Evolutionary conservation across 1,140 invertebrate genomes (phyloP), one percentile per base, ranked within the genome.

Genomic region (Lysiphlebus fabarum): DNA sequence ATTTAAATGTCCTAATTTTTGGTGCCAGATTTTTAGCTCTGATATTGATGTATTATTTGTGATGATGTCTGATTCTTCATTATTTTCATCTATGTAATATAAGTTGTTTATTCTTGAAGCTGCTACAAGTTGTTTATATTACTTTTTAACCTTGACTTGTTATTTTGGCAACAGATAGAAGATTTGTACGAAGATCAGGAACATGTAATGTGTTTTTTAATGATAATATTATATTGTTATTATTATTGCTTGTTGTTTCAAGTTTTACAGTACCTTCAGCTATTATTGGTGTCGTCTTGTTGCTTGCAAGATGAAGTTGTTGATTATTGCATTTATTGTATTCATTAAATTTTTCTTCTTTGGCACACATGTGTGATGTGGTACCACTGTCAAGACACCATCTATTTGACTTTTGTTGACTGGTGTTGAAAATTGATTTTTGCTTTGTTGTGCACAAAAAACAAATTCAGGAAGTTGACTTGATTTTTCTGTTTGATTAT

Each of bases 161-260:
- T 2, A 64, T 64, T 61, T 67, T 68, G 12, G 54, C 41, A 5
- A 68, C 65, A 5, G 66, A 70, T 14, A 65, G 42, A 9, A 67
- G 56, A 47, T 68, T 68, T 9, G 58, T 56, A 10, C 63, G 61
- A 9, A 68, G 53, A 33, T 63, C 58, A 7, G 62, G 56, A 11
- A 68, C 65, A 55, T 59, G 61, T 37, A 70, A 60, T 6, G 61
- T 55, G 11, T 66, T 49, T 10, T 41, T 40, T 7, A 68, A 44
- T 2, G 51, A 45, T 11, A 68, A 14, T 11, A 48, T 40, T 50
- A 38, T 48, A 26, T 38, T 44, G 12, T 57, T 49, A n/a, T 56
- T 43, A 7, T 44, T 14, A 42, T 45, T 49, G 36, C 50, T 51
- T 2, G 60, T 17, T 36, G 11, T 38, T 36, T 17, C 17, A 17